Percentiles rank a stretch among this genome's conserved stretches.
These are phyloP conservation scores for Cepaea nemoralis DNA, from an alignment of 1,140 invertebrate species.

Conservation along the genomic window DNA sequence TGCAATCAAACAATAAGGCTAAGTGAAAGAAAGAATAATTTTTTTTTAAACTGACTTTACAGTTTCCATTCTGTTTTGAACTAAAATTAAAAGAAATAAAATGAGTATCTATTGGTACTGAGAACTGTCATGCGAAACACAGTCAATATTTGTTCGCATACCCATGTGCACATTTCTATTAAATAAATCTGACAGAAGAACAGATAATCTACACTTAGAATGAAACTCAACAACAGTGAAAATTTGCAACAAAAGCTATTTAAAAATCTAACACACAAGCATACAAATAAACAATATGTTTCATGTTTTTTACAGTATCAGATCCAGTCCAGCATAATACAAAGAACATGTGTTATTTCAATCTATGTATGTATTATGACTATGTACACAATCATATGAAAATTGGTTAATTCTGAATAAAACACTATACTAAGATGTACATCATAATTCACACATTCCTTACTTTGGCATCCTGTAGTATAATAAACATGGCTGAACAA, in stretches of 20 bases:
- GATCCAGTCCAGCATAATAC: slow-evolving; percentile 19
- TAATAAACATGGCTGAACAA: too few relatives aligned
- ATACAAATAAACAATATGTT: not conserved
- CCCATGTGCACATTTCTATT: not conserved
- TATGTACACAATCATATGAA: too few relatives aligned
- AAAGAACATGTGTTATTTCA: not conserved
- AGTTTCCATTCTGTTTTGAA: too few relatives aligned
- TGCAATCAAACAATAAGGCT: too few relatives aligned
- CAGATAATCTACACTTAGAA: not conserved
- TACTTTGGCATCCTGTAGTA: too few relatives aligned
- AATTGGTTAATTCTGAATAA: too few relatives aligned
- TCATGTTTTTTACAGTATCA: slow-evolving; percentile 11
- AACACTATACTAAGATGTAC: too few relatives aligned
- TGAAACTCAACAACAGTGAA: not conserved
- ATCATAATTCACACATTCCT: too few relatives aligned
- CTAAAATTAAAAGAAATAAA: not conserved
- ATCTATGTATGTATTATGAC: too few relatives aligned
- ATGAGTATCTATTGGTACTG: slow-evolving; percentile 35
- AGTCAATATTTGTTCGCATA: not conserved
- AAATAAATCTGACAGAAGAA: not conserved
- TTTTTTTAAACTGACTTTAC: too few relatives aligned
- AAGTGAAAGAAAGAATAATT: too few relatives aligned
- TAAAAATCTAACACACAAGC: not conserved
- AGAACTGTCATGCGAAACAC: not conserved
- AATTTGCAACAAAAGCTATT: not conserved